Conservation (phyloP, 2,888 invertebrate species). For the Meganola albula region DNA sequence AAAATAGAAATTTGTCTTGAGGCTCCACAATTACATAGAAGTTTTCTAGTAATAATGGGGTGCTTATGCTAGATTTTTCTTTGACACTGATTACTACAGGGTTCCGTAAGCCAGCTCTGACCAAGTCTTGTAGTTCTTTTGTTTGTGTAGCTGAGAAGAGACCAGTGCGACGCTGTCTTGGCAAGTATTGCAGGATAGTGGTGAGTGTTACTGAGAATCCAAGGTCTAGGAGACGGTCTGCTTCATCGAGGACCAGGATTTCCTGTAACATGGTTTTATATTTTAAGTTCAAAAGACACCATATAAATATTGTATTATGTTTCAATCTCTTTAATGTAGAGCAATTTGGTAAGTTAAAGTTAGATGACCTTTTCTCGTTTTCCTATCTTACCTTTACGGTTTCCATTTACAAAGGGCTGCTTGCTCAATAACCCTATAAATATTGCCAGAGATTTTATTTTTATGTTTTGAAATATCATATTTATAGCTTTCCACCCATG, state of each 20-base stretch:
- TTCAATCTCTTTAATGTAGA: too few relatives aligned
- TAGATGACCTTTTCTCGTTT: too few relatives aligned
- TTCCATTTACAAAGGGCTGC: too few relatives aligned
- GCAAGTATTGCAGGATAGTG: slow-evolving; percentile 92
- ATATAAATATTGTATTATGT: too few relatives aligned
- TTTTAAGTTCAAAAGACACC: too few relatives aligned
- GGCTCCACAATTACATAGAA: slow-evolving; percentile 88
- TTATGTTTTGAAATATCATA: too few relatives aligned
- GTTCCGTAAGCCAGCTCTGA: slow-evolving; percentile 95
- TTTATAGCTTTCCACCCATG: too few relatives aligned
- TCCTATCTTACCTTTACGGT: too few relatives aligned
- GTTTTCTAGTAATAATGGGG: slow-evolving; percentile 84
- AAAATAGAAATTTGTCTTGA: slow-evolving; percentile 87
- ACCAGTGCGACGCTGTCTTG: slow-evolving; percentile 95
- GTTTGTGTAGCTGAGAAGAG: slow-evolving; percentile 99
- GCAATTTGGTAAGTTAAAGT: too few relatives aligned
- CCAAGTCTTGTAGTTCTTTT: slow-evolving; percentile 92
- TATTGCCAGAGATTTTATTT: too few relatives aligned
- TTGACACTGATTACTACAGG: slow-evolving; percentile 93
- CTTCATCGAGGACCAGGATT: slow-evolving; percentile 96
- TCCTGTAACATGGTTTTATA: slow-evolving; percentile 84
- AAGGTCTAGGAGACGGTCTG: slow-evolving; percentile 94
- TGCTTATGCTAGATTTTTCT: slow-evolving; percentile 87
- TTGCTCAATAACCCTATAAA: too few relatives aligned
- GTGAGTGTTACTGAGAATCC: slow-evolving; percentile 93